These are phyloP conservation scores for Ceratina australensis DNA, from an alignment of 1,140 invertebrate species.

Conservation along the genomic window DNA sequence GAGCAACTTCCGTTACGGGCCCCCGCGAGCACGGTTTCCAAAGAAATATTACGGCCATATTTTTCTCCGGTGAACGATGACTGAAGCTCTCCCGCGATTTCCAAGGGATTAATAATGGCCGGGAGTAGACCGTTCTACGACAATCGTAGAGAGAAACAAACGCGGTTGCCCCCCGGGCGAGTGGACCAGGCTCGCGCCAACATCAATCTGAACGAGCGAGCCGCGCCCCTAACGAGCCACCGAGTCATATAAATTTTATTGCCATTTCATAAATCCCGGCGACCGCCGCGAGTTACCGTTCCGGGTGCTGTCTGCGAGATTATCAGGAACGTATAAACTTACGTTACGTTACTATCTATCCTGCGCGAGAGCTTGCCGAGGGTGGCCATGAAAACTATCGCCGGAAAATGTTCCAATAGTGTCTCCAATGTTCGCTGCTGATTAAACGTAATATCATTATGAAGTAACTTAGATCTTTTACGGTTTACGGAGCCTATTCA, in stretches of 20 bases:
- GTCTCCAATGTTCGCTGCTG: background rate
- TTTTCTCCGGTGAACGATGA: conserved; percentile 49
- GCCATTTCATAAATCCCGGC: conserved; percentile 71
- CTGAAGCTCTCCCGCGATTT: conserved; percentile 56
- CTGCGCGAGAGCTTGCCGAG: background rate
- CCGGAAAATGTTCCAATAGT: conserved; percentile 46
- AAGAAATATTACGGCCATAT: conserved; percentile 51
- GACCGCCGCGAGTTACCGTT: conserved; percentile 66
- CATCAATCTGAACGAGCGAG: conserved; percentile 69
- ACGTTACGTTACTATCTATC: background rate
- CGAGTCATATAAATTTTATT: conserved; percentile 76
- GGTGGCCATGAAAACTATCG: conserved; percentile 28
- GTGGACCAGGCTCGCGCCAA: conserved; percentile 64
- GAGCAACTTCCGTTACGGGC: conserved; percentile 9
- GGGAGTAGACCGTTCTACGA: conserved; percentile 47
- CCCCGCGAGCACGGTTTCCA: background rate
- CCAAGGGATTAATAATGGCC: conserved; percentile 62
- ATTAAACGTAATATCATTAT: background rate
- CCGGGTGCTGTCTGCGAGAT: conserved; percentile 58
- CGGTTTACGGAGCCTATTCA: no score
- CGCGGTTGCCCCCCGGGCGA: conserved; percentile 56
- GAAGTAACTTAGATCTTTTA: no score
- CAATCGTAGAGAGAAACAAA: conserved; percentile 61
- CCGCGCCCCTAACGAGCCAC: conserved; percentile 69
- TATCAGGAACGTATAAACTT: conserved; percentile 68